Evolutionary conservation across 1,140 invertebrate genomes (phyloP).

Genomic region (Drusus annulatus): DNA sequence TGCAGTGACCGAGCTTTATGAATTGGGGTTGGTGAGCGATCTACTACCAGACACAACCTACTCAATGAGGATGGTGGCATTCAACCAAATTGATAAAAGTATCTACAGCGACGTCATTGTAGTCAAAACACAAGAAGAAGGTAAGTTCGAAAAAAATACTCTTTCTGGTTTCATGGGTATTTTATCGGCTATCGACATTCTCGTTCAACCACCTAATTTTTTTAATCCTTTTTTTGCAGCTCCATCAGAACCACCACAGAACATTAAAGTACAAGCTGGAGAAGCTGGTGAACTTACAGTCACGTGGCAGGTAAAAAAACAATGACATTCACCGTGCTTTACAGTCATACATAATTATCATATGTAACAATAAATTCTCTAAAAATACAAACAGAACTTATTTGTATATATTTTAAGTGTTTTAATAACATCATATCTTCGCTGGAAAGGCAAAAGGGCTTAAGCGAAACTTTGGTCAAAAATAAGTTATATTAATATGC

Average conservation of each 20-base stretch:
- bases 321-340: no score
- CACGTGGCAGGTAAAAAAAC: slow-evolving; percentile 78
- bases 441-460: no score
- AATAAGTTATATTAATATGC: no score
- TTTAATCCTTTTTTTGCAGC: slow-evolving; percentile 62
- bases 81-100: slow-evolving; percentile 83
- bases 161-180: neutral
- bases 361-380: no score
- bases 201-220: no score
- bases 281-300: slow-evolving; percentile 80
- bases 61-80: slow-evolving; percentile 82
- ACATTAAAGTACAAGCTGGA: slow-evolving; percentile 79
- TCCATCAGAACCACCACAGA: slow-evolving; percentile 81
- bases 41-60: slow-evolving; percentile 86
- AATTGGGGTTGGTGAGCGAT: slow-evolving; percentile 71
- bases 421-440: no score
- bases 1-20: slow-evolving; percentile 55
- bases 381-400: no score
- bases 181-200: no score
- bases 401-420: no score
- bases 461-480: no score
- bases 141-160: neutral
- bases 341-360: no score
- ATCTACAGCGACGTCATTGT: slow-evolving; percentile 77
- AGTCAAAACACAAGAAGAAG: slow-evolving; percentile 83